These are phyloP conservation scores for Sander lucioperca DNA, from an alignment of 2,113 vertebrate genomes.

Conservation along the genomic window DNA sequence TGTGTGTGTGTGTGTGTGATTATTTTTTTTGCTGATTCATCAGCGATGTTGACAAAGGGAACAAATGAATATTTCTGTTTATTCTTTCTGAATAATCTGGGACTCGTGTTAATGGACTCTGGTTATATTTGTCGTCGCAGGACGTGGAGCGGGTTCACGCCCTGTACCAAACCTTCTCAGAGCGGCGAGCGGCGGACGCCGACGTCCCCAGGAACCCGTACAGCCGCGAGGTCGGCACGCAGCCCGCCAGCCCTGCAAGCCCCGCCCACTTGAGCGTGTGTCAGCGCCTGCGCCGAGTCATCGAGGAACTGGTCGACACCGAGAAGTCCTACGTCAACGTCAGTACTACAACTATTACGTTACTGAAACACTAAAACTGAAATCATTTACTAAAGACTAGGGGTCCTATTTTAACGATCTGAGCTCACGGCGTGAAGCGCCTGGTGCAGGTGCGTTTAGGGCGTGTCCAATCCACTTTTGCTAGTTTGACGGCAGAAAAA, in stretches of 20 bases:
- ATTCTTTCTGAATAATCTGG: no score
- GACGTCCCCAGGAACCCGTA: conserved; percentile 77
- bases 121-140: conserved; percentile 71
- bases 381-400: no score
- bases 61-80: no score
- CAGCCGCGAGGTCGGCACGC: conserved; percentile 64
- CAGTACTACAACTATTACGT: not conserved
- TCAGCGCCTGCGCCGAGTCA: conserved; percentile 92
- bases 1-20: not conserved
- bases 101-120: not conserved
- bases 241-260: conserved; percentile 71
- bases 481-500: no score
- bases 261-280: conserved; percentile 90
- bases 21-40: no score
- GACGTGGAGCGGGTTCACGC: conserved; percentile 83
- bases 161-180: conserved; percentile 84
- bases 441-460: no score
- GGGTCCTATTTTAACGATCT: no score
- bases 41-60: no score
- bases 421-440: no score
- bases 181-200: conserved; percentile 65
- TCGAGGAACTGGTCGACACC: conserved; percentile 94
- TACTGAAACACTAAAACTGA: not conserved
- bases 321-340: conserved; percentile 98
- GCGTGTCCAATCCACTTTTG: no score